Evolutionary conservation across 1,140 invertebrate species (phyloP).

Genomic region (Nilaparvata lugens): DNA sequence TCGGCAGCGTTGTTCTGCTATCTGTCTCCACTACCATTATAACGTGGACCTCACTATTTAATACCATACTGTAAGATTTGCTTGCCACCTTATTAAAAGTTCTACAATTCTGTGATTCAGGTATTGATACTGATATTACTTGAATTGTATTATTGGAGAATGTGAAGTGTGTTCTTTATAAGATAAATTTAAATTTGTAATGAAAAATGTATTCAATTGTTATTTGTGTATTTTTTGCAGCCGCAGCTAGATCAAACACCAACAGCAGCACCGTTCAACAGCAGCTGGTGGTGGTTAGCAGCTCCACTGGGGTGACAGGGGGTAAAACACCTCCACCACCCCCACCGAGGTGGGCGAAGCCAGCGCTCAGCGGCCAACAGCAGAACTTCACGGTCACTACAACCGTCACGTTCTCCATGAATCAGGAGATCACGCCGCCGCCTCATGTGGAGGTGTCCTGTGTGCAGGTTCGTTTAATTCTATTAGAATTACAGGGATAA

Average conservation of each 20-base stretch:
- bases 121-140: no score
- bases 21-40: no score
- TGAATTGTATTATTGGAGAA: no score
- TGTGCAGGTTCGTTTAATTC: constrained; percentile 14
- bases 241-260: constrained; percentile 30
- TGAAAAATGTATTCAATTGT: no score
- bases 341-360: constrained; percentile 46
- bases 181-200: no score
- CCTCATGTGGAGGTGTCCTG: constrained; percentile 19
- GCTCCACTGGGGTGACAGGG: constrained; percentile 13
- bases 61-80: no score
- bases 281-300: constrained; percentile 17
- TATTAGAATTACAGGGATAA: neutral
- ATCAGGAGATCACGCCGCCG: constrained; percentile 36
- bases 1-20: no score
- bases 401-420: constrained; percentile 70
- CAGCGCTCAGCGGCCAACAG: constrained; percentile 33
- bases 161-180: no score
- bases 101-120: no score
- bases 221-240: no score
- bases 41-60: no score
- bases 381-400: constrained; percentile 71
- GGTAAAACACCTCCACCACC: constrained; percentile 52
- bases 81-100: no score
- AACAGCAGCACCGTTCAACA: constrained; percentile 27